Conservation (phyloP, 2,888 invertebrate species). For the Spilosoma lubricipeda region DNA sequence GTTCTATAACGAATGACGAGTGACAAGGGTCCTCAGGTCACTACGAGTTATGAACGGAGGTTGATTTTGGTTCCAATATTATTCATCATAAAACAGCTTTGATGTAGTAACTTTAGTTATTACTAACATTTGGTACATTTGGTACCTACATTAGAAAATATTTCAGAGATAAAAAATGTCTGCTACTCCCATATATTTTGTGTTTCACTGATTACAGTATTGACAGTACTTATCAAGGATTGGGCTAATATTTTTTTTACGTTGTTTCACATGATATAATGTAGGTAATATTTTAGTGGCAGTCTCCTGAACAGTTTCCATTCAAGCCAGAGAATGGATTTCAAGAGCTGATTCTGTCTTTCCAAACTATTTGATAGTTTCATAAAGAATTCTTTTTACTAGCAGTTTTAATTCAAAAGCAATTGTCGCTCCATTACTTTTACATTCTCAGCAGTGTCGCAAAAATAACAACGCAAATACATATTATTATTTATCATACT, state of each 20-base stretch:
- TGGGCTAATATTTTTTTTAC: no score
- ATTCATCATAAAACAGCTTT: background rate
- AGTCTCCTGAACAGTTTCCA: no score
- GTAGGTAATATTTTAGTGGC: no score
- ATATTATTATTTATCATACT: background rate
- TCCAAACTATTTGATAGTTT: no score
- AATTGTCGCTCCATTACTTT: background rate
- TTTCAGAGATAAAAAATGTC: background rate
- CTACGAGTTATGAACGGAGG: conserved; percentile 1
- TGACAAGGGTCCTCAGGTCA: conserved; percentile 18
- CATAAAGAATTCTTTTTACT: background rate
- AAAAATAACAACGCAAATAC: background rate
- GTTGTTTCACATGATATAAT: no score
- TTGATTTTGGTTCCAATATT: conserved; percentile 14
- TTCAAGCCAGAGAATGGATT: no score
- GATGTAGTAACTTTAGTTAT: background rate
- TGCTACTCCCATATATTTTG: no score
- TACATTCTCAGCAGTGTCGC: background rate
- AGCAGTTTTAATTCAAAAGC: background rate
- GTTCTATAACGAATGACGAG: conserved; percentile 38
- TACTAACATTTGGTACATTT: background rate
- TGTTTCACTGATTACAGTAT: no score
- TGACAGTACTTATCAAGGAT: no score
- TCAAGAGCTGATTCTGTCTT: no score
- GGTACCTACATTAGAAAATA: background rate